phyloP scores from a whole-genome alignment of 2,888 invertebrate genomes.

The Agrilus biguttatus region DNA sequence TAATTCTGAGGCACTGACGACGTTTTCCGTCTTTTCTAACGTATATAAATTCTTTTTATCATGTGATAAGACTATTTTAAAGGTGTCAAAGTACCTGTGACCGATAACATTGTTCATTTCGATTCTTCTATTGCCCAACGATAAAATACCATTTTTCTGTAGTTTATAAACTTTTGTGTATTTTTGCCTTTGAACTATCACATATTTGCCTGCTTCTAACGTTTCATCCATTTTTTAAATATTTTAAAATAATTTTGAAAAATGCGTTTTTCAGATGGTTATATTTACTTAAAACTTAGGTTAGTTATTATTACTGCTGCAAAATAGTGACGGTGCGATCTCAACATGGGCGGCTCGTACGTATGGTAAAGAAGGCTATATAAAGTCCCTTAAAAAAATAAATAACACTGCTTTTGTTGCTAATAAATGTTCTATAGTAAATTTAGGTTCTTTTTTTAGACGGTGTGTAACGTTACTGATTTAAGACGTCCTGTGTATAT shows the following conservation, averaged over 20 bases:
- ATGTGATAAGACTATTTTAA: slow-evolving; percentile 54
- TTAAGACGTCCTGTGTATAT: slow-evolving; percentile 76
- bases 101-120: slow-evolving; percentile 52
- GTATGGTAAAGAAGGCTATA: too few species aligned
- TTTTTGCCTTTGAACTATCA: slow-evolving; percentile 63
- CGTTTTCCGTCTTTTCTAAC: slow-evolving; percentile 39
- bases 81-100: slow-evolving; percentile 57
- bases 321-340: too few species aligned
- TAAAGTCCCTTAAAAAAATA: too few species aligned
- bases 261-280: too few species aligned
- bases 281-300: too few species aligned
- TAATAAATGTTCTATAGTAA: too few species aligned
- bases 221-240: too few species aligned
- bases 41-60: slow-evolving; percentile 36
- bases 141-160: slow-evolving; percentile 44
- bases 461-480: slow-evolving; percentile 56
- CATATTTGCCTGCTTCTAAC: slow-evolving; percentile 48
- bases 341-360: too few species aligned
- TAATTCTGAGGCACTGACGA: slow-evolving; percentile 41
- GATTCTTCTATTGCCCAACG: slow-evolving; percentile 54
- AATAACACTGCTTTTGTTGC: too few species aligned
- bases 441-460: slow-evolving; percentile 26
- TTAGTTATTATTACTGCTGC: too few species aligned
- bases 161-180: slow-evolving; percentile 66
- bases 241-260: too few species aligned